Percentiles rank a stretch among this genome's conserved stretches.
Conservation (phyloP, 2,888 invertebrate species). For the Tolmerus cingulatus region DNA sequence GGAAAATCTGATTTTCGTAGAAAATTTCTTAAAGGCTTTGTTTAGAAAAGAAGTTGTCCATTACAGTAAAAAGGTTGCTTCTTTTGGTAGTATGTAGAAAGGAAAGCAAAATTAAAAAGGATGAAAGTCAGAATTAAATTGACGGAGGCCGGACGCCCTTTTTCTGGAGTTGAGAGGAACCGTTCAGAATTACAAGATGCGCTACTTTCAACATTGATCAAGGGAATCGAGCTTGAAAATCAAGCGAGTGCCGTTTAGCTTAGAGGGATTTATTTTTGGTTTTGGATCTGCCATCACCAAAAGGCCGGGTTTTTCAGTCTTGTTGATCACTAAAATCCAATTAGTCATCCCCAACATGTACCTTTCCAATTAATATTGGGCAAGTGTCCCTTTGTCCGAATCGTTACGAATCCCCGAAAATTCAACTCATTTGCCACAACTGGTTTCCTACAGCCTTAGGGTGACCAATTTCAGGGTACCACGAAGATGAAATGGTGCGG, state of each 20-base stretch:
- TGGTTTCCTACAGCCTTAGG: neutral
- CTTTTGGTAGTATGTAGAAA: neutral
- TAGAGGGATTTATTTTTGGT: neutral
- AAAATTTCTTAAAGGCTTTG: neutral
- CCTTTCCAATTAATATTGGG: conserved; percentile 38
- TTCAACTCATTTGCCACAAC: conserved; percentile 35
- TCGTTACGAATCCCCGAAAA: conserved; percentile 27
- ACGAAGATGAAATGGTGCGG: conserved; percentile 34
- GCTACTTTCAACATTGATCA: neutral
- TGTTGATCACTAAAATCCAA: conserved; percentile 36
- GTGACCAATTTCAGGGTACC: conserved; percentile 32
- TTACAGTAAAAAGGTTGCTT: neutral
- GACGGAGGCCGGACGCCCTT: neutral
- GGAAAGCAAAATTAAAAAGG: neutral
- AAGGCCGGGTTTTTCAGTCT: neutral
- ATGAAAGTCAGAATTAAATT: neutral
- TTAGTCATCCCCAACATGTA: conserved; percentile 21
- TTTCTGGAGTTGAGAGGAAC: neutral
- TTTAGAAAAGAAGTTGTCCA: neutral
- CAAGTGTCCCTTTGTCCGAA: conserved; percentile 31
- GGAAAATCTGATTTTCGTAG: neutral
- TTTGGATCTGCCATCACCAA: neutral
- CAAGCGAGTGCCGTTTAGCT: neutral
- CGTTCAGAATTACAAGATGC: neutral
- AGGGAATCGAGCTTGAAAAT: neutral